Base-by-base conservation (phyloP, 2,113 vertebrate genomes). In the Atrichornis clamosus region DNA sequence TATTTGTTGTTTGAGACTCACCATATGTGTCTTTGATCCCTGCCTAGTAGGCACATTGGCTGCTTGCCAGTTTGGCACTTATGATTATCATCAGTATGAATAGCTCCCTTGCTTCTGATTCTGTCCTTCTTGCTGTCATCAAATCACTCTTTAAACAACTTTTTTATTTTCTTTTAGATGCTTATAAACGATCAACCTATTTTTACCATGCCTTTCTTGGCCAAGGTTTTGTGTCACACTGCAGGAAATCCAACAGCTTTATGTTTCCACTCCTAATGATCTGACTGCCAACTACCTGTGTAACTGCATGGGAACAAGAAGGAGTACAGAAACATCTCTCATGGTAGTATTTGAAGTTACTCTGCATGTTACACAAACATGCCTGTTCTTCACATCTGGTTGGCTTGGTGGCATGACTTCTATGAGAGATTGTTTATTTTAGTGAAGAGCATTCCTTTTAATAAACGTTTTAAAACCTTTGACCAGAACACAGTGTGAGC, bases 1-100 rank as follows among this genome's bases (percentile, higher is more conserved):
- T 97, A 97, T 96, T 97, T 97, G 93, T 96, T 96, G 91, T 94
- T 96, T 96, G 97, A 97, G 87, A 96, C 79, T 95, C 94, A 96
- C 95, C 97, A 98, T 97, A 97, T 97, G 97, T 96, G 93, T 89
- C 97, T 98, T 97, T 98, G 97, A 98, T 98, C 95, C 73, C 82
- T 95, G 89, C 93, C 94, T 93, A 96, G 95, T 97, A 97, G 97
- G 96, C 94, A 97, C 80, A 88, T 92, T 97, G 96, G 96, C 87
- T 77, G 86, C 62, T 72, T 65, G 92, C 96, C 96, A 96, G 76
- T 97, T 97, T 97, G 96, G 92, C 92, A 97, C 94, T 96, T 96
- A 96, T 0, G 80, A 90, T 70, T 96, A 86, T 94, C 93, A 96
- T 60, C 90, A 84, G 91, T 95, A 97, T 89, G 78, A 97, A 93